Conservation (phyloP, 2,113 vertebrate genomes). For the Morone saxatilis region DNA sequence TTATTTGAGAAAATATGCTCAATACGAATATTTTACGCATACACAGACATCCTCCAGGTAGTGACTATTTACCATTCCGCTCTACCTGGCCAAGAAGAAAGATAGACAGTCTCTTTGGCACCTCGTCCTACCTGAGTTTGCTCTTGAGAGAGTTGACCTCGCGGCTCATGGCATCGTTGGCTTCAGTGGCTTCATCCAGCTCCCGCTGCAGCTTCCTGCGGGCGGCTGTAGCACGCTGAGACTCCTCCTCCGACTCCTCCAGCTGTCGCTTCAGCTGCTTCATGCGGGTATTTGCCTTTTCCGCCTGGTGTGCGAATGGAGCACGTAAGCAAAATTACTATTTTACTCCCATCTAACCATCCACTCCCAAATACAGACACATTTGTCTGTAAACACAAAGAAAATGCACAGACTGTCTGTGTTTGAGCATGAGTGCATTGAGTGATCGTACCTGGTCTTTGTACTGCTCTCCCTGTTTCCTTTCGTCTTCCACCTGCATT, state of each 20-base stretch:
- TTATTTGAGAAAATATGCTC: background rate
- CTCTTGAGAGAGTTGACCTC: conserved; percentile 80
- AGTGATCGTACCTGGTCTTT: conserved; percentile 92
- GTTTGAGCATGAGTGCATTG: background rate
- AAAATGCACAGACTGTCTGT: background rate
- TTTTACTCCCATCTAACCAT: too few species aligned
- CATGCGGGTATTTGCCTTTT: conserved; percentile 88
- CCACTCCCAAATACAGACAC: background rate
- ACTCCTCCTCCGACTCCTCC: conserved; percentile 96
- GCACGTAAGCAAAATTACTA: background rate
- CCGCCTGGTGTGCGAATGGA: conserved; percentile 80
- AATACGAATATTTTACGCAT: background rate
- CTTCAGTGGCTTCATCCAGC: conserved; percentile 93
- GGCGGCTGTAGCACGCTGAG: conserved; percentile 92
- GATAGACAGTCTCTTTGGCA: background rate
- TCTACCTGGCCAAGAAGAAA: background rate
- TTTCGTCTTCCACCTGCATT: conserved; percentile 93
- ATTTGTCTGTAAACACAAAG: background rate
- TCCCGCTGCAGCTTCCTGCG: conserved; percentile 97
- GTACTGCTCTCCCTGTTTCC: conserved; percentile 93
- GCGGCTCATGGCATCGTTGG: conserved; percentile 88
- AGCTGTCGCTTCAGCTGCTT: conserved; percentile 96
- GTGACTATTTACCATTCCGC: background rate
- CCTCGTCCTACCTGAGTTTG: conserved; percentile 77
- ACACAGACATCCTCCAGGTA: background rate